Evolutionary conservation across 1,140 invertebrate species (phyloP).

Genomic region (Trialeurodes vaporariorum): DNA sequence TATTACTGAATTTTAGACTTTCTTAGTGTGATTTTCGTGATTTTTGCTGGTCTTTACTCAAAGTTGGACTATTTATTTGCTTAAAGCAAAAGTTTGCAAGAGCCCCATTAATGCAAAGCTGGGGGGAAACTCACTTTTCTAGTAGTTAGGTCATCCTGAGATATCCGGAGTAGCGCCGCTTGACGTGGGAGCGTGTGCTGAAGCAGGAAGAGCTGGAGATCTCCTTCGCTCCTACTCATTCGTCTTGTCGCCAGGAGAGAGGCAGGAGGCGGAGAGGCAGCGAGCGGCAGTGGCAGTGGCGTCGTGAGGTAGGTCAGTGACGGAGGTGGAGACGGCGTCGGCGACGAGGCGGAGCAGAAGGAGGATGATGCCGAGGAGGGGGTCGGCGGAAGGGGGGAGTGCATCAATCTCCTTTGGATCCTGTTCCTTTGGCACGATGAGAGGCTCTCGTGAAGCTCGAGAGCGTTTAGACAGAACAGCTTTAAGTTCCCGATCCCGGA

Average conservation of each 20-base stretch:
- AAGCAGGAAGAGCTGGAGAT: conserved; percentile 29
- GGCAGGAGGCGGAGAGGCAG: conserved; percentile 19
- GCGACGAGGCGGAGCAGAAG: neutral
- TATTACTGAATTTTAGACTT: too few relatives aligned
- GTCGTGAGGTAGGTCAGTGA: neutral
- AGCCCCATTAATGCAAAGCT: too few relatives aligned
- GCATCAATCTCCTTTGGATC: conserved; percentile 17
- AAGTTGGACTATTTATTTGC: too few relatives aligned
- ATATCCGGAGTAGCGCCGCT: neutral
- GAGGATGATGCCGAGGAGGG: neutral
- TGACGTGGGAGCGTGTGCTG: conserved; percentile 10
- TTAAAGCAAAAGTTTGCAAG: too few relatives aligned
- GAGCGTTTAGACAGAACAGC: conserved; percentile 38
- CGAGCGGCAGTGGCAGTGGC: neutral
- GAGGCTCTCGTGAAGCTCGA: conserved; percentile 15
- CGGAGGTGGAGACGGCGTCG: conserved; percentile 7
- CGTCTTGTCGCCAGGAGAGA: conserved; percentile 27
- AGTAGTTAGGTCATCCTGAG: conserved; percentile 4
- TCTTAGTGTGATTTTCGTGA: too few relatives aligned
- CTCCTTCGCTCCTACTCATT: conserved; percentile 40
- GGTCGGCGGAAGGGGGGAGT: conserved; percentile 10
- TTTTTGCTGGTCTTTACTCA: too few relatives aligned
- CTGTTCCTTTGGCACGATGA: conserved; percentile 11
- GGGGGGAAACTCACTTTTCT: neutral
- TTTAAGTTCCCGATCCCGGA: conserved; percentile 39